Evolutionary conservation across 2,113 vertebrate genomes (phyloP).

Genomic region (Pongo pygmaeus): DNA sequence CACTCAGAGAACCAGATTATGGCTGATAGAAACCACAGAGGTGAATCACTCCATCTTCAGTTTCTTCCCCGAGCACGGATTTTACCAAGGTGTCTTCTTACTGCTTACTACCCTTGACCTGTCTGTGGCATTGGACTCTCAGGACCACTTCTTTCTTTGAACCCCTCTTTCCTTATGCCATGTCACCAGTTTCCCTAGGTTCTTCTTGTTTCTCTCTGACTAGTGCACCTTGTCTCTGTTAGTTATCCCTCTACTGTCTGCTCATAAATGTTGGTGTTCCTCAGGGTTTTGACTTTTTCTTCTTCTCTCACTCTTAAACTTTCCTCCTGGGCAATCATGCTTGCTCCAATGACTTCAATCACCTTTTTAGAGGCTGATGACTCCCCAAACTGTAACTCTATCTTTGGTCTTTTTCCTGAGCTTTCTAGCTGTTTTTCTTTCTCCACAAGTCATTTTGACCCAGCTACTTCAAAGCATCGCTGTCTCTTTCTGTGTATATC

Average conservation of each 20-base stretch:
- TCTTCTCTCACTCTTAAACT: conserved; percentile 1
- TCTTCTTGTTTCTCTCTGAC: not conserved
- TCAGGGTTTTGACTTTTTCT: not conserved
- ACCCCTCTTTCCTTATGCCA: not conserved
- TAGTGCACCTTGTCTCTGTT: not conserved
- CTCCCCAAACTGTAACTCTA: not conserved
- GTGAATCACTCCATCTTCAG: not conserved
- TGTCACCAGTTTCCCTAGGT: not conserved
- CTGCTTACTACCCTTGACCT: not conserved
- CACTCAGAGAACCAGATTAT: not conserved
- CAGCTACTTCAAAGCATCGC: not conserved
- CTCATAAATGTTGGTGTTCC: not conserved
- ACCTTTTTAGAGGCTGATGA: not conserved
- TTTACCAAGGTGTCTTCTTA: not conserved
- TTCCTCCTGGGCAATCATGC: not conserved
- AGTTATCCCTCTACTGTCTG: not conserved
- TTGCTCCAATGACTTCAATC: not conserved
- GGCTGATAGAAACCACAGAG: not conserved
- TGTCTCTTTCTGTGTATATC: not conserved
- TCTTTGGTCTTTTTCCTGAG: not conserved
- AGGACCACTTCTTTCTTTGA: not conserved
- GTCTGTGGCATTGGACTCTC: not conserved
- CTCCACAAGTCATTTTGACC: conserved; percentile 23
- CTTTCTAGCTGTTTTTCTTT: not conserved
- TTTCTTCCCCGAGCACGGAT: not conserved